These are phyloP conservation scores for Anthoscopus minutus DNA, from an alignment of 2,113 vertebrate species.

Conservation along the genomic window DNA sequence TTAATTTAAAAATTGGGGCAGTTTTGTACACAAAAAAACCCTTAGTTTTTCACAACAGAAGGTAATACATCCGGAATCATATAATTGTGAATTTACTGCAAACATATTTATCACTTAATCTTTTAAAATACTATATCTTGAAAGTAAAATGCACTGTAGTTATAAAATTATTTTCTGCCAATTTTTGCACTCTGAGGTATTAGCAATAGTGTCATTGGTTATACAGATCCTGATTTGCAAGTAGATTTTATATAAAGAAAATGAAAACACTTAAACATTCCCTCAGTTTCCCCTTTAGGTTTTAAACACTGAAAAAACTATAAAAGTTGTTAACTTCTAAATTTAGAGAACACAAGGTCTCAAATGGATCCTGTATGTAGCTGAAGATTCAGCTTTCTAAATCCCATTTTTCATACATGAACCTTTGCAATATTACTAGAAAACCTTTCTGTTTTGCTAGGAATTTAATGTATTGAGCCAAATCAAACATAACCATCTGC, in stretches of 20 bases:
- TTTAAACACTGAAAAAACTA: not conserved
- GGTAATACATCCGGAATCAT: not conserved
- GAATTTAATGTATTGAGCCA: not conserved
- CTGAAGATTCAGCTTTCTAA: not conserved
- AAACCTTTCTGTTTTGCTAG: not conserved
- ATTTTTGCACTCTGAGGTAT: not conserved
- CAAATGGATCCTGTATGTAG: not conserved
- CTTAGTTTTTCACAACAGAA: not conserved
- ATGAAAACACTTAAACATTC: not conserved
- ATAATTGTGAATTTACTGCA: not conserved
- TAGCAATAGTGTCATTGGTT: not conserved
- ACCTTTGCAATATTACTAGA: not conserved
- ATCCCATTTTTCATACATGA: not conserved
- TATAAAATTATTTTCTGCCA: not conserved
- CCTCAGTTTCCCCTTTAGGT: not conserved
- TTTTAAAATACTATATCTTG: not conserved
- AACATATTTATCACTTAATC: not conserved
- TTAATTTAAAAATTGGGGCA: not conserved
- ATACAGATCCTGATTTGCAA: not conserved
- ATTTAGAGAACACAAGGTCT: not conserved
- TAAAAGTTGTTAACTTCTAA: not conserved
- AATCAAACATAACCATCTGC: not conserved
- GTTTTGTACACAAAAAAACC: not conserved
- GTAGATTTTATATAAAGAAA: not conserved
- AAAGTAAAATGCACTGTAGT: not conserved